Conservation (phyloP, 1,140 invertebrate genomes). For the Aradophagus sp. region DNA sequence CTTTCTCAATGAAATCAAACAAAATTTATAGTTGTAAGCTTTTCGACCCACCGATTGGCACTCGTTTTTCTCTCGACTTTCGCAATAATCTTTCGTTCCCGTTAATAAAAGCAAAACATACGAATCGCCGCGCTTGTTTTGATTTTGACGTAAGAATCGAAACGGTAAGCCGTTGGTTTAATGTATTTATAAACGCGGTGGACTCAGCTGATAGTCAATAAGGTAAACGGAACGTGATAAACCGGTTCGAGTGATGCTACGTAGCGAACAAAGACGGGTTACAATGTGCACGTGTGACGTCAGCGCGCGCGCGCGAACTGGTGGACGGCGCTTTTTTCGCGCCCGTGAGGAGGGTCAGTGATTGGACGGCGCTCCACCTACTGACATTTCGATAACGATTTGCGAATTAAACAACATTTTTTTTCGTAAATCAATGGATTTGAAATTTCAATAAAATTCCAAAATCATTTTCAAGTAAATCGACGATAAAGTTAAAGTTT, state of each 20-base stretch:
- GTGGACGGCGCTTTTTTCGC: constrained; percentile 33
- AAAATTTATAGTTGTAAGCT: too few relatives aligned
- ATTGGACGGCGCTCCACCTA: constrained; percentile 29
- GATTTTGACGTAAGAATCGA: neutral
- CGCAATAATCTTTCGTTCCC: too few relatives aligned
- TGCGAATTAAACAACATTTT: neutral
- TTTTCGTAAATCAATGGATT: neutral
- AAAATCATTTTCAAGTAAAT: neutral
- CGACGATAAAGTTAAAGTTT: too few relatives aligned
- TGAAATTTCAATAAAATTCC: too few relatives aligned
- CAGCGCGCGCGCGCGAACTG: constrained; percentile 62
- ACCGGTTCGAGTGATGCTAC: constrained; percentile 68
- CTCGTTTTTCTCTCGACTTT: too few relatives aligned
- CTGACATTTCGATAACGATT: neutral
- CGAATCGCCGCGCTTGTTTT: too few relatives aligned
- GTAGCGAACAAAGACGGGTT: constrained; percentile 72
- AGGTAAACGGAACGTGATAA: constrained; percentile 61
- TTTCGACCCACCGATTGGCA: too few relatives aligned
- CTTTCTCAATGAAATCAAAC: too few relatives aligned
- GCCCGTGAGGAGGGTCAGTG: constrained; percentile 66
- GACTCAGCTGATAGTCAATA: constrained; percentile 68
- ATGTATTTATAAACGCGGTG: constrained; percentile 15
- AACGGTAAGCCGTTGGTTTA: constrained; percentile 23
- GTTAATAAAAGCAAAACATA: too few relatives aligned
- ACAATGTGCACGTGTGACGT: constrained; percentile 63